phyloP scores from a whole-genome alignment of 1,140 invertebrate genomes.

The Euschistus heros region DNA sequence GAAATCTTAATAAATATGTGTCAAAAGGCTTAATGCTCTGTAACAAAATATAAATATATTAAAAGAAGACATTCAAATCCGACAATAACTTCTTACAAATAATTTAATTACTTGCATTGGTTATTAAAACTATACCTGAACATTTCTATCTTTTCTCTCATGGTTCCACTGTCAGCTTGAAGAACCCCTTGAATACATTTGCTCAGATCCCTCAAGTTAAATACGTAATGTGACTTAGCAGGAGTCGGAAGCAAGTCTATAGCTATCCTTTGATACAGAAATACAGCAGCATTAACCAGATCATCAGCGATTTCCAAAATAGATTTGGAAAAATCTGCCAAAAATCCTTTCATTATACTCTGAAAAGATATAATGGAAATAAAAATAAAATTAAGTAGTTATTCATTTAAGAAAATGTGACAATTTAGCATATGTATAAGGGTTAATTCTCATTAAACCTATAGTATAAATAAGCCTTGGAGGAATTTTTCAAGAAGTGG shows the following conservation, averaged over 20 bases:
- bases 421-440: no score
- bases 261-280: constrained; percentile 67
- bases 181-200: constrained; percentile 80
- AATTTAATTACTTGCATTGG: no score
- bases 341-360: constrained; percentile 63
- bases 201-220: constrained; percentile 81
- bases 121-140: constrained; percentile 37
- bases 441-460: no score
- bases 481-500: no score
- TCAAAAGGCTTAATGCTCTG: no score
- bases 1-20: no score
- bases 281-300: constrained; percentile 67
- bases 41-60: no score
- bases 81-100: no score
- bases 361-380: constrained; percentile 30
- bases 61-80: no score
- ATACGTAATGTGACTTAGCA: constrained; percentile 83
- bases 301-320: constrained; percentile 54
- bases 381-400: no score
- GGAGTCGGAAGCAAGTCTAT: constrained; percentile 72
- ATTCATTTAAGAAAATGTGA: no score
- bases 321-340: constrained; percentile 60
- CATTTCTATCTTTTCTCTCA: constrained; percentile 52
- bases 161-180: constrained; percentile 53
- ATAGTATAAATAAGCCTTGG: background rate